Evolutionary conservation across 2,113 vertebrate genomes (phyloP), one percentile per base, ranked within the genome.

Genomic region (Axis porcinus): DNA sequence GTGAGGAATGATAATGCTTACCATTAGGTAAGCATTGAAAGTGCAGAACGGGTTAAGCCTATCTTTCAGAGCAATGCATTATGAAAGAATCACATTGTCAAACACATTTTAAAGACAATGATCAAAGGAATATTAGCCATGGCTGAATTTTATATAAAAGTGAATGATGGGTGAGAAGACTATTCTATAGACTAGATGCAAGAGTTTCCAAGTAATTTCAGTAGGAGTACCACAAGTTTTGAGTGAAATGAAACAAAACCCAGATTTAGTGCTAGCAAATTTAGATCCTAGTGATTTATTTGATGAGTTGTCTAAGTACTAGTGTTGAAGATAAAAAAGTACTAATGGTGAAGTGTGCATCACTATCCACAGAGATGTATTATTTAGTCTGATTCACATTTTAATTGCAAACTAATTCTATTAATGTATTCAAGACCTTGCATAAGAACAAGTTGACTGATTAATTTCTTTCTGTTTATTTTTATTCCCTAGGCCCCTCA

Each of bases 11-110:
- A 9, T 47, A 47, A 47, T 47, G 45, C 40, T 47, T 47, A 47
- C 55, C 8, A 28, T 99, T 98, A 98, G 94, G 70, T 67, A 92
- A 96, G 94, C 54, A 76, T 19, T 76, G 84, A 93, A 92, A 47
- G 85, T 95, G 45, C 21, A 30, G 28, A 83, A 60, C 0, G 0
- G 21, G 12, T 30, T 70, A 40, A 43, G 21, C 17, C 62, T 87
- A 6, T 50, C 92, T 83, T 40, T 78, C 23, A 43, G 76, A 95
- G 17, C 95, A 95, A 74, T 43, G 25, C 7, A 13, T 6, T 47
- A 58, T 28, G n/a, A 91, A 91, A 54, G 45, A 91, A 90, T 55
- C 36, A 83, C 21, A 76, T 45, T 30, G 74, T 84, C 64, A 85
- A 74, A 87, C 21, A 28, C 40, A 13, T 43, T 76, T 79, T 23